Evolutionary conservation across 2,888 invertebrate species (phyloP).

Genomic region (Augochlorella aurata): DNA sequence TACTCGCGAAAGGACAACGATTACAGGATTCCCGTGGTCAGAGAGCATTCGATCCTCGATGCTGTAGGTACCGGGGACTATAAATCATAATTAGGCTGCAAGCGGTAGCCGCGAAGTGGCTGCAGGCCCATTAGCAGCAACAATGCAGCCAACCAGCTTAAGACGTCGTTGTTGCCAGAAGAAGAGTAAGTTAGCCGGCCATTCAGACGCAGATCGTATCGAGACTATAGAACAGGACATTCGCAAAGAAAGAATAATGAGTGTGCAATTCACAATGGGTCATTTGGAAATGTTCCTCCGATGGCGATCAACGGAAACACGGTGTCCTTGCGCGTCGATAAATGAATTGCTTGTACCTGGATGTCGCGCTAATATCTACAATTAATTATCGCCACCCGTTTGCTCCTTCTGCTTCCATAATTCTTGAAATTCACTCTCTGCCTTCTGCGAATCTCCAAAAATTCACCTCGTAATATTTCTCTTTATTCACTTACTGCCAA

Average conservation of each 20-base stretch:
- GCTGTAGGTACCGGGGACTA: constrained; percentile 73
- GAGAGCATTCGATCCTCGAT: constrained; percentile 72
- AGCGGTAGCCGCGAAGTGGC: constrained; percentile 76
- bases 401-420: neutral
- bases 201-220: constrained; percentile 69
- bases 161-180: constrained; percentile 75
- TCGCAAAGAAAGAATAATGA: constrained; percentile 64
- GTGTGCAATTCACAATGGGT: constrained; percentile 46
- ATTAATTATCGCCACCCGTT: neutral
- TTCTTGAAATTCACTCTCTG: no score
- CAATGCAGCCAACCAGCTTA: constrained; percentile 74
- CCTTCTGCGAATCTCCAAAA: no score
- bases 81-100: constrained; percentile 79
- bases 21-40: constrained; percentile 60
- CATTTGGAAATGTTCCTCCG: constrained; percentile 35
- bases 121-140: constrained; percentile 78
- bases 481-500: no score
- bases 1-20: constrained; percentile 57
- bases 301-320: constrained; percentile 11
- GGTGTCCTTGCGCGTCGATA: constrained; percentile 3
- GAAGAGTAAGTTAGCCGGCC: constrained; percentile 68
- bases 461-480: no score
- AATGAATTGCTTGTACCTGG: constrained; percentile 13
- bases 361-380: neutral
- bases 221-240: constrained; percentile 60